Percentiles rank a stretch among this genome's conserved stretches.
Evolutionary conservation across 2,113 vertebrate species (phyloP).

Genomic region (Onychostoma macrolepis): DNA sequence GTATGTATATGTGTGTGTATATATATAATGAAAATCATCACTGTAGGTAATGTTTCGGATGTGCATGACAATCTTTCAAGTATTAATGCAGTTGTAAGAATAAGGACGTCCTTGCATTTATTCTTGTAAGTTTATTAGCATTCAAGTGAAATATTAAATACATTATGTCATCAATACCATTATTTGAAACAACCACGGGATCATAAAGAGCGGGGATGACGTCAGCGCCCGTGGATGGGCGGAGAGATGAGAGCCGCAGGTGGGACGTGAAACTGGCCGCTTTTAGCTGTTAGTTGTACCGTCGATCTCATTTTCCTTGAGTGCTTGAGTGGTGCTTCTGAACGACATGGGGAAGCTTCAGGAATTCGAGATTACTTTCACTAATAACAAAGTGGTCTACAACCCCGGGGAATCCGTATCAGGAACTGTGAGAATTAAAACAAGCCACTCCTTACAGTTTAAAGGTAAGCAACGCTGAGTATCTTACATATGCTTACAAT

Average conservation of each 20-base stretch:
- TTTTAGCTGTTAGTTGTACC: conserved; percentile 30
- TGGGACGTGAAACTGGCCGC: conserved; percentile 48
- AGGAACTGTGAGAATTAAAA: conserved; percentile 85
- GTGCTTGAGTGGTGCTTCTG: conserved; percentile 9
- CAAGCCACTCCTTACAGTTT: conserved; percentile 80
- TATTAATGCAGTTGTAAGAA: neutral
- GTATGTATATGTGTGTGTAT: too few species aligned
- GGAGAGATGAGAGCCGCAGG: conserved; percentile 52
- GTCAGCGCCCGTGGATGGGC: conserved; percentile 51
- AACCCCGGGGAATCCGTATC: conserved; percentile 88
- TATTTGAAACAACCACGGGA: neutral
- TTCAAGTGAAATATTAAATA: neutral
- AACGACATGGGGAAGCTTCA: conserved; percentile 89
- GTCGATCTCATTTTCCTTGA: conserved; percentile 33
- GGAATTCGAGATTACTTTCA: conserved; percentile 87
- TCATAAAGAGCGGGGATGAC: conserved; percentile 31
- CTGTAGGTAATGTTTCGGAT: neutral
- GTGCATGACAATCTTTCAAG: neutral
- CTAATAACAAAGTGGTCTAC: conserved; percentile 90
- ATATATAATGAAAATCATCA: too few species aligned
- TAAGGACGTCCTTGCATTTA: too few species aligned
- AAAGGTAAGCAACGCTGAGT: conserved; percentile 79
- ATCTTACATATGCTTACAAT: neutral
- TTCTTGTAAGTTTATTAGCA: neutral
- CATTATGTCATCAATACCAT: neutral